These are phyloP conservation scores for human (Homo sapiens) DNA, from an alignment of 2,113 vertebrate genomes.

Conservation along the genomic window DNA sequence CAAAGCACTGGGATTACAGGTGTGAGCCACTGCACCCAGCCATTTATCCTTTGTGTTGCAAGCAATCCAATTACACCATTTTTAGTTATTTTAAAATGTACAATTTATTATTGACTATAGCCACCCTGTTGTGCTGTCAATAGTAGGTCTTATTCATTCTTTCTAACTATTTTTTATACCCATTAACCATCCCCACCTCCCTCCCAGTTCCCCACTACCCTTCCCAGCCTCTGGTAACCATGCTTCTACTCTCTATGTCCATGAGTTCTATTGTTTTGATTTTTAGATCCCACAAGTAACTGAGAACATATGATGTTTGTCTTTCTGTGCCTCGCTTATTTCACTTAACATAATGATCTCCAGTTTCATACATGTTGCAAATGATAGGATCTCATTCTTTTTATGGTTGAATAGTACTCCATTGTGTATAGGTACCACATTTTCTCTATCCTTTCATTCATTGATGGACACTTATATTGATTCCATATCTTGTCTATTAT, in stretches of 20 bases:
- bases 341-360: neutral
- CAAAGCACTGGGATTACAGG: too few species aligned
- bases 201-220: too few species aligned
- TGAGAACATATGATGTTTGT: neutral
- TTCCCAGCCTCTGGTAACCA: neutral
- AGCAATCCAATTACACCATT: too few species aligned
- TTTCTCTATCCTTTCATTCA: neutral
- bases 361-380: neutral
- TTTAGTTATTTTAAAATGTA: too few species aligned
- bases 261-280: too few species aligned
- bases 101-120: too few species aligned
- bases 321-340: neutral
- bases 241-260: neutral
- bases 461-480: neutral
- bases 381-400: neutral
- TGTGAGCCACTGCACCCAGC: too few species aligned
- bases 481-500: neutral
- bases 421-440: neutral
- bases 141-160: too few species aligned
- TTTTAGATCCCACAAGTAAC: neutral
- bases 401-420: neutral
- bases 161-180: too few species aligned
- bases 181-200: too few species aligned
- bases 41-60: too few species aligned
- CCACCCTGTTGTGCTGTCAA: too few species aligned